Base-by-base conservation (phyloP, 2,797 vertebrate species). In the Luscinia megarhynchos region DNA sequence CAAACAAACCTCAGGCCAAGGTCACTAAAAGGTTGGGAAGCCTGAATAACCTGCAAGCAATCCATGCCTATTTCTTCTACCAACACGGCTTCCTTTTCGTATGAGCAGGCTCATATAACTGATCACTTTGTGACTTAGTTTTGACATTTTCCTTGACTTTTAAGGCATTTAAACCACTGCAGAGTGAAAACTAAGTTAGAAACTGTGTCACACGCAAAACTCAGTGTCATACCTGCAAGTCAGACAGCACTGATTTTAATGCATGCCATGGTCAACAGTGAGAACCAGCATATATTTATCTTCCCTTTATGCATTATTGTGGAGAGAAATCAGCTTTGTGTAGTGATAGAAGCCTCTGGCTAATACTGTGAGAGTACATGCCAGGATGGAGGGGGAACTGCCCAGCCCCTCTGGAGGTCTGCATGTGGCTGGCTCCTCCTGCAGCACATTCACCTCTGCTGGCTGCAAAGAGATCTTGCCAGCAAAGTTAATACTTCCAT, bases 1-100 rank as follows among this genome's bases (percentile, higher is more conserved):
- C 40, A 86, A 90, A 85, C 64, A 45, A 76, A 88, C 38, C 63
- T 90, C 69, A 68, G 51, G 40, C 69, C 58, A 81, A 79, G 83
- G 93, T 82, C 83, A 78, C 51, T 1, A 2, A 90, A 84, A 91
- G 76, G 59, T 26, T 88, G 80, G 73, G 76, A 40, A 67, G n/a
- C 36, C 36, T 86, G 32, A 5, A 6, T 15, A 75, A 80, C 17
- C 43, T 59, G 48, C 53, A 75, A 73, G 38, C 43, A 73, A 74
- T 55, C 46, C 38, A 11, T 27, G 24, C 43, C 66, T 66, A 53
- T 27, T 86, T 48, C 79, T 94, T 92, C 75, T 30, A 66, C 29
- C 26, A 32, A 26, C 10, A 11, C 22, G 29, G 23, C 30, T 75
- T 64, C 21, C 14, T 48, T 54, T 74, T 80, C 11, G 7, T 19